Evolutionary conservation across 2,797 vertebrate species (phyloP), one percentile per base, ranked within the genome.

Genomic region (Epinephelus malabaricus): DNA sequence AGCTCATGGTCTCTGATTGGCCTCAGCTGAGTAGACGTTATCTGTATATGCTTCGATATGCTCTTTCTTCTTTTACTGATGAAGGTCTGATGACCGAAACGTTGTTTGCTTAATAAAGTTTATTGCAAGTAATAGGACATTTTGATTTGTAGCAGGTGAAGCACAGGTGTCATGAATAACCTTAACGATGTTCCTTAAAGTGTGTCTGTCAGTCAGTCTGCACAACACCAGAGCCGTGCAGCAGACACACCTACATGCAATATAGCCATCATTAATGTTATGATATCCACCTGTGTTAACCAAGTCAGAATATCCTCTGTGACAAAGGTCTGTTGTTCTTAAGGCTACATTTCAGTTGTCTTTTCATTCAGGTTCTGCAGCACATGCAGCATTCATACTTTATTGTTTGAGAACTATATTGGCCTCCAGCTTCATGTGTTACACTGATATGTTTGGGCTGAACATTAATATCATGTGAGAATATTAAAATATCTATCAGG

Each of bases 111-210:
- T 34, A 8, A 8, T 34, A 8, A 34, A 2, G 34, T 34, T 34
- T 34, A 6, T 34, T 8, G 7, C 34, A 34, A 34, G 34, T 34
- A 34, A 34, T 34, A 34, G 34, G 34, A 34, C 4, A 4, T 11
- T 51, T 51, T 51, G 19, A 51, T 21, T 34, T 34, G 34, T 34
- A 23, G 55, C 55, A 47, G 62, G 17, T 17, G n/a, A 19, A 15
- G 25, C 25, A 54, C 63, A 68, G 64, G 38, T 69, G 49, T 38
- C 49, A 9, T 47, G 12, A 43, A 49, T 56, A 9, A 74, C 15
- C 43, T 21, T 58, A 58, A 64, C 25, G 13, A 70, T 18, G 40
- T 18, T 45, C 55, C 23, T 47, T 34, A 15, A 34, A 69, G 47
- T 18, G n/a, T 10, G 21, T 6, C 51, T 34, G 21, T 43, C 38